Percentiles rank a stretch among this genome's conserved stretches.
These are phyloP conservation scores for Falcunculus frontatus DNA, from an alignment of 2,113 vertebrate genomes.

Conservation along the genomic window DNA sequence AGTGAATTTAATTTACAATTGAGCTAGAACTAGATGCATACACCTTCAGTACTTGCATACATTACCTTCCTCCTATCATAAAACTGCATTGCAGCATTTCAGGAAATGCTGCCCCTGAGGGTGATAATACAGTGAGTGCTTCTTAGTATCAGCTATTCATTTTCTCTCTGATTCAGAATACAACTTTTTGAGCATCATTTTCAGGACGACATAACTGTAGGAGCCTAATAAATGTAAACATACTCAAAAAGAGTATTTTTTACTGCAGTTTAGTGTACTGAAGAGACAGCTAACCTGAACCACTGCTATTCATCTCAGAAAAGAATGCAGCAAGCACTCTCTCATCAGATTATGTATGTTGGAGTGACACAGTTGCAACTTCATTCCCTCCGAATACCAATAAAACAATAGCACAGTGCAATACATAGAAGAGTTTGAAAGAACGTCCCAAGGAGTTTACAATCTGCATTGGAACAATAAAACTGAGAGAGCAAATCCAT, in stretches of 20 bases:
- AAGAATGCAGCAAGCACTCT: not conserved
- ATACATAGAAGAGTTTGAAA: not conserved
- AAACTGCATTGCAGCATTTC: not conserved
- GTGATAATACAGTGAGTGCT: not conserved
- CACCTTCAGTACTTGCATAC: not conserved
- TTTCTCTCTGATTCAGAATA: not conserved
- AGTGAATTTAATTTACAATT: conserved; percentile 25
- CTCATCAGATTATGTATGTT: not conserved
- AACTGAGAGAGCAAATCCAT: not conserved
- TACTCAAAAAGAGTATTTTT: not conserved
- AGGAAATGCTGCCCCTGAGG: not conserved
- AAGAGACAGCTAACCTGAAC: not conserved
- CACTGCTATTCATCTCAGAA: not conserved
- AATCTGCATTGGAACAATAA: not conserved
- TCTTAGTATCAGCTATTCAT: not conserved
- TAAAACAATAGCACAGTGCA: not conserved
- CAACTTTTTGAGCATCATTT: not conserved
- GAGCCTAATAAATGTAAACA: not conserved
- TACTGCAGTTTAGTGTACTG: not conserved
- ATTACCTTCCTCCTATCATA: not conserved
- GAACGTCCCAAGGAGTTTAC: not conserved
- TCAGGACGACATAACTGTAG: not conserved
- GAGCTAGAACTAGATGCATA: not conserved
- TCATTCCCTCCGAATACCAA: not conserved
- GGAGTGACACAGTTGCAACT: not conserved